These are phyloP conservation scores for Oreotrochilus melanogaster DNA, from an alignment of 2,113 vertebrate species.

Conservation along the genomic window DNA sequence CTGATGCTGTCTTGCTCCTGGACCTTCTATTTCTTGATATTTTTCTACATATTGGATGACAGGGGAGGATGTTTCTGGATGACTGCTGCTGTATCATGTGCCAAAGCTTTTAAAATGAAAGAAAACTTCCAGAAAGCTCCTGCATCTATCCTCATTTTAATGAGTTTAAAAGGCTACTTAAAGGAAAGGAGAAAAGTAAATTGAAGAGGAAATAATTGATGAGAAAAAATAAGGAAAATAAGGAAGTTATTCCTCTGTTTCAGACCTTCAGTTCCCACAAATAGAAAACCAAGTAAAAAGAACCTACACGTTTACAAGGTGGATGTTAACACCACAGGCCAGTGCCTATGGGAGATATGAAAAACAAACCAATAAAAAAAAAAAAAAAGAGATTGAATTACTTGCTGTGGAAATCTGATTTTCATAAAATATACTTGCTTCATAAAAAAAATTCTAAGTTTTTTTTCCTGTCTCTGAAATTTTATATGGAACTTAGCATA, in stretches of 20 bases:
- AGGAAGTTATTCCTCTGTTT: neutral
- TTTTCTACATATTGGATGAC: neutral
- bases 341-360: slow-evolving; percentile 31
- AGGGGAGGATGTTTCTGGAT: neutral
- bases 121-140: neutral
- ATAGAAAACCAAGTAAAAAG: neutral
- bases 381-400: slow-evolving; percentile 65
- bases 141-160: neutral
- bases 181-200: neutral
- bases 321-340: neutral
- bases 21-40: neutral
- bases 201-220: neutral
- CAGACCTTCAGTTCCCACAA: neutral
- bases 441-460: neutral
- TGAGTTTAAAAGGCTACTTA: neutral
- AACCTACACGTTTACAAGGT: slow-evolving; percentile 1
- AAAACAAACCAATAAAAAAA: slow-evolving; percentile 13
- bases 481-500: slow-evolving; percentile 57
- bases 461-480: slow-evolving; percentile 4
- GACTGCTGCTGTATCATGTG: neutral
- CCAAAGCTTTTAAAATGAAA: neutral
- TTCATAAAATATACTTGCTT: slow-evolving; percentile 48
- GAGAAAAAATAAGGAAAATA: neutral
- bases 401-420: slow-evolving; percentile 53
- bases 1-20: neutral